phyloP scores from a whole-genome alignment of 2,888 invertebrate genomes.

The Pelosia muscerda region DNA sequence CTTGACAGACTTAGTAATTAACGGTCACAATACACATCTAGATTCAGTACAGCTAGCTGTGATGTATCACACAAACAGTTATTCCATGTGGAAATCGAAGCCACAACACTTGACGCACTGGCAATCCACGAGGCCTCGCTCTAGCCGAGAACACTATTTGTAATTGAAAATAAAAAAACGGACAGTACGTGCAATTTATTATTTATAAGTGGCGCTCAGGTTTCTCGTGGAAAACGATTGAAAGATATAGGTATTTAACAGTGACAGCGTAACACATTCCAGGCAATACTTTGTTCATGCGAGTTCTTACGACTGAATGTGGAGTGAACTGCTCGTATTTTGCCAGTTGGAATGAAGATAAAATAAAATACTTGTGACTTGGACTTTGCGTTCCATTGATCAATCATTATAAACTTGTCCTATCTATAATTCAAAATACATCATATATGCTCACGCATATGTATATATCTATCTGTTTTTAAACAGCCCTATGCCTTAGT shows the following conservation, averaged over 20 bases:
- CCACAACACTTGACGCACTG: neutral
- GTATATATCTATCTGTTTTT: too few relatives aligned
- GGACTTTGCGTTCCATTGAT: too few relatives aligned
- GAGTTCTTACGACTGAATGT: neutral
- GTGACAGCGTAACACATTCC: neutral
- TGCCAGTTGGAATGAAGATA: neutral
- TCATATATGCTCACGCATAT: too few relatives aligned
- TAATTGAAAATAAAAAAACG: neutral
- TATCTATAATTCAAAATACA: neutral
- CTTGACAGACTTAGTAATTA: neutral
- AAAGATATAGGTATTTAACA: neutral
- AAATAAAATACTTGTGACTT: too few relatives aligned
- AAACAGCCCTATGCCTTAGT: too few relatives aligned
- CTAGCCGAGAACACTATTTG: neutral
- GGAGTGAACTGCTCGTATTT: neutral
- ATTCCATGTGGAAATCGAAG: neutral
- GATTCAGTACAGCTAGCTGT: neutral
- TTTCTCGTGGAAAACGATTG: neutral
- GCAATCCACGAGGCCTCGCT: neutral
- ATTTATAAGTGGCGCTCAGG: constrained; percentile 1
- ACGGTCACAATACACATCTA: neutral
- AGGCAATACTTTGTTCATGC: neutral
- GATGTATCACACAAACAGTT: neutral
- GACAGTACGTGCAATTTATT: constrained; percentile 1
- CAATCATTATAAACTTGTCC: too few relatives aligned